A percentile compares a stretch with the other conserved stretches of the same genome.
Conservation (phyloP, 2,888 invertebrate species). For the Cabera pusaria region DNA sequence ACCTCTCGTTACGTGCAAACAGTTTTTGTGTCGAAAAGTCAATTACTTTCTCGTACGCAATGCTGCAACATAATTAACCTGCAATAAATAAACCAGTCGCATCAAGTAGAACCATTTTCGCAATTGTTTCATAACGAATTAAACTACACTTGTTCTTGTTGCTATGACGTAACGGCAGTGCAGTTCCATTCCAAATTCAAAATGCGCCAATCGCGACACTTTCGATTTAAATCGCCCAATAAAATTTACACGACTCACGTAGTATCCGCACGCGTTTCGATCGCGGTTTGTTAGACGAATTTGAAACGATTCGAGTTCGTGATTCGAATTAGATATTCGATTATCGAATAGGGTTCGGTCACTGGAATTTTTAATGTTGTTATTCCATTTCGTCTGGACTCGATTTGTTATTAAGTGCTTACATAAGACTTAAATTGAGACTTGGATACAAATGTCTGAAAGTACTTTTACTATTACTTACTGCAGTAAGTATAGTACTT, state of each 20-base stretch:
- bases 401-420: no score
- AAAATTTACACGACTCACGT: slow-evolving; percentile 26
- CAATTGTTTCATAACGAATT: slow-evolving; percentile 53
- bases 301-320: slow-evolving; percentile 39
- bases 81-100: slow-evolving; percentile 41
- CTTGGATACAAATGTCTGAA: no score
- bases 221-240: slow-evolving; percentile 54
- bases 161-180: slow-evolving; percentile 40
- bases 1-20: slow-evolving; percentile 4
- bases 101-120: slow-evolving; percentile 45
- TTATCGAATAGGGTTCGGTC: slow-evolving; percentile 37
- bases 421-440: no score
- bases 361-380: slow-evolving; percentile 42
- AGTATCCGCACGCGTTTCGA: slow-evolving; percentile 20
- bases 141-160: slow-evolving; percentile 27
- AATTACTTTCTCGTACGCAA: slow-evolving; percentile 16
- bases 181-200: slow-evolving; percentile 44
- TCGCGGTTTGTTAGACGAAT: slow-evolving; percentile 34
- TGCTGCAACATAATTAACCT: slow-evolving; percentile 17
- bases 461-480: no score
- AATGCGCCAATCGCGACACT: slow-evolving; percentile 51
- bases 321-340: slow-evolving; percentile 50
- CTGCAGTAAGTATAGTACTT: no score
- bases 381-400: slow-evolving; percentile 64
- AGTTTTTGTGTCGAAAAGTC: slow-evolving; percentile 6